phyloP scores from a whole-genome alignment of 2,797 vertebrate species.

The Paramormyrops hopkinsi region DNA sequence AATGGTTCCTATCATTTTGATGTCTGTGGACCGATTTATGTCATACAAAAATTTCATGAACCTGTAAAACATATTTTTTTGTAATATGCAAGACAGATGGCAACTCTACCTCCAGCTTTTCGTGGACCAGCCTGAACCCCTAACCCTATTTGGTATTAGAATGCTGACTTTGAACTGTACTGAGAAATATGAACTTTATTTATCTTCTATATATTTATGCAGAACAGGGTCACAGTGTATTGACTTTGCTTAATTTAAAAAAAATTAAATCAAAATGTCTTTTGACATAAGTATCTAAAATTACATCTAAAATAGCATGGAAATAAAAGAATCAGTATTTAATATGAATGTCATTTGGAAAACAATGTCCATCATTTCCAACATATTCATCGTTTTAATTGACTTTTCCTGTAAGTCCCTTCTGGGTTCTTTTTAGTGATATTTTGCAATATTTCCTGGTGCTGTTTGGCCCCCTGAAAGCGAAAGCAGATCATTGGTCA shows the following conservation, averaged over 20 bases:
- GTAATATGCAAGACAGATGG: background rate
- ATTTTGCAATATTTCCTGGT: conserved; percentile 19
- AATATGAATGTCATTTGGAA: background rate
- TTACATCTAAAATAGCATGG: background rate
- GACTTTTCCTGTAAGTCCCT: background rate
- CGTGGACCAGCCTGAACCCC: background rate
- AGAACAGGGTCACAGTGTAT: background rate
- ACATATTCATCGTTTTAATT: background rate
- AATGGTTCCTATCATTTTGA: background rate
- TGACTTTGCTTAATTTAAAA: background rate
- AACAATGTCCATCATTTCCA: background rate
- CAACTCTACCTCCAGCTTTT: background rate
- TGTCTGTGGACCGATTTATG: background rate
- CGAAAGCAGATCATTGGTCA: conserved; percentile 13
- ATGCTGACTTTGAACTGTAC: background rate
- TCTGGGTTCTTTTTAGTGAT: conserved; percentile 17
- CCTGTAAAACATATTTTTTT: background rate
- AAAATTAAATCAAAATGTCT: background rate
- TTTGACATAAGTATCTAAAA: background rate
- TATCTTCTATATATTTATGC: background rate
- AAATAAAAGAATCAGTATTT: background rate
- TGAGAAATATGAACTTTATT: background rate
- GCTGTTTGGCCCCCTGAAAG: background rate
- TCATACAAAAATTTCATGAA: background rate
- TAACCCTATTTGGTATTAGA: background rate